Evolutionary conservation across 2,888 invertebrate genomes (phyloP).

Genomic region (Abrostola tripartita): DNA sequence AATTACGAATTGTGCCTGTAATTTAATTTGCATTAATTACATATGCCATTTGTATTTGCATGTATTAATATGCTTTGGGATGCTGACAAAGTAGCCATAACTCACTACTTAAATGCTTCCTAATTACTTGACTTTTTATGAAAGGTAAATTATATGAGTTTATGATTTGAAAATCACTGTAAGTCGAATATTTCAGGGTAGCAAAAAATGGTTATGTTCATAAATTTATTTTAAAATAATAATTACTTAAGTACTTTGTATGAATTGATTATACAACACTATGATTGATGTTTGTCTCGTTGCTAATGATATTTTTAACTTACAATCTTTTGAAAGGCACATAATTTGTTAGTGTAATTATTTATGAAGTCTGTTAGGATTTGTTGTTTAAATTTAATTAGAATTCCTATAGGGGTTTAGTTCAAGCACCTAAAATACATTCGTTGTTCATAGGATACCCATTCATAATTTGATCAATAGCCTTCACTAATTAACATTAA

Average conservation of each 20-base stretch:
- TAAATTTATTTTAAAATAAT: not conserved
- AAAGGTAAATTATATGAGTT: not conserved
- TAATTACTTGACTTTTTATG: constrained; percentile 4
- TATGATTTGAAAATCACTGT: not conserved
- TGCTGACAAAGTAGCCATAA: constrained; percentile 47
- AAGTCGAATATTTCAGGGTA: not conserved
- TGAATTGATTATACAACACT: constrained; percentile 15
- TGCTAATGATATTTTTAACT: constrained; percentile 6
- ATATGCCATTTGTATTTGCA: constrained; percentile 65
- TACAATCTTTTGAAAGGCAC: not conserved
- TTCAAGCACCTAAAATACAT: no score
- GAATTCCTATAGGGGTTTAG: no score
- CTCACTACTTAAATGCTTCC: constrained; percentile 37
- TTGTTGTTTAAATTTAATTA: no score
- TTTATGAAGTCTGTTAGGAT: no score
- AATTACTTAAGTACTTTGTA: constrained; percentile 9
- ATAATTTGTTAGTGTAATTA: no score
- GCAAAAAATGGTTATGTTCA: not conserved
- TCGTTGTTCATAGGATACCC: no score
- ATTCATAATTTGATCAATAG: no score
- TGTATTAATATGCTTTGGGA: constrained; percentile 57
- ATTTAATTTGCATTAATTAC: constrained; percentile 76
- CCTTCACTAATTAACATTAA: no score
- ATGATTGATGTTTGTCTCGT: constrained; percentile 26
- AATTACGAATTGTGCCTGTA: constrained; percentile 64